Base-by-base conservation (phyloP, 2,888 invertebrate species). In the Agrochola circellaris region DNA sequence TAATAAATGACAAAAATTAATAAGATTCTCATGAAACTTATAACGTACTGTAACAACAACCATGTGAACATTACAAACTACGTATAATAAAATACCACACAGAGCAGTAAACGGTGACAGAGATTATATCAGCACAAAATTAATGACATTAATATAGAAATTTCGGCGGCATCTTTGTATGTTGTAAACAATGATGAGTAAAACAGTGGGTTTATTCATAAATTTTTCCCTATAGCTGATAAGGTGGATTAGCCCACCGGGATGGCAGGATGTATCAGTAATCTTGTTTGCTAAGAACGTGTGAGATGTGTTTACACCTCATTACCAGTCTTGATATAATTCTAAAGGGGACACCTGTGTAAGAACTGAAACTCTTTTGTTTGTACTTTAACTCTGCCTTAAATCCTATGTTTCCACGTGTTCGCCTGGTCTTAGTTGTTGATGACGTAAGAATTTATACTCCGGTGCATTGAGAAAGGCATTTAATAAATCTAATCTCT, bases 201-300 rank as follows among this genome's bases (percentile, higher is more conserved):
- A 82, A 91, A 93, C 82, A 94, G 90, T 89, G 89, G 89, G 81
- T 89, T 90, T 92, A 90, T 95, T 95, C 95, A 95, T 96, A 95
- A 94, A 95, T 95, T 93, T 94, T 91, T 92, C 91, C 91, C 90
- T 92, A 92, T 92, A 90, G 84, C 85, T 93, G 96, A 96, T 96
- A 96, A 96, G 92, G 89, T 87, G 90, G 94, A 94, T 95, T 91
- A 95, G 96, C 90, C 96, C 96, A 96, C 96, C 96, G 92, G 93
- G 94, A 94, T 89, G 89, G 95, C 96, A 96, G 96, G 96, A 96
- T 95, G 96, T 93, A 92, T 87, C 88, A 91, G 91, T 96, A 96
- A 96, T 96, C 96, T 89, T 95, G 94, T 95, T 94, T 95, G 92
- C 90, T 88, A 88, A 89, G 86, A 91, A 91, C 87, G 68, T 68